phyloP scores from a whole-genome alignment of 1,140 invertebrate species.

The Sarcophaga peregrina region DNA sequence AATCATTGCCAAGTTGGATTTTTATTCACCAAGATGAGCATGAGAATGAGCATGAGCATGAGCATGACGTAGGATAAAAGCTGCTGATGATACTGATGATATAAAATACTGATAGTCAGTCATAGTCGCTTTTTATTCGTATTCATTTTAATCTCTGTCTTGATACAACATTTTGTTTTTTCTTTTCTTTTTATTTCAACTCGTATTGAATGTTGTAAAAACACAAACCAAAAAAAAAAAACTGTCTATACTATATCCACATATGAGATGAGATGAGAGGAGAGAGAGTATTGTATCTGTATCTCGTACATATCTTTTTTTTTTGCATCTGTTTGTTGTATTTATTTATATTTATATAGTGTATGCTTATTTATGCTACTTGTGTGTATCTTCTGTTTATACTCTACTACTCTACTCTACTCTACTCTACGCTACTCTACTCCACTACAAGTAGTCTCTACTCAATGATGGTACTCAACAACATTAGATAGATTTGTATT shows the following conservation, averaged over 20 bases:
- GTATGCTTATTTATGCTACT: conserved; percentile 18
- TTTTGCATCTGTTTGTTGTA: neutral
- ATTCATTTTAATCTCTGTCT: conserved; percentile 26
- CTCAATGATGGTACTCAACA: conserved; percentile 7
- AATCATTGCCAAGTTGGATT: neutral
- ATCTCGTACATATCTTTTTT: conserved; percentile 16
- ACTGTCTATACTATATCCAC: no score
- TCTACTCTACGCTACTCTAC: neutral
- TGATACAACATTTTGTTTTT: neutral
- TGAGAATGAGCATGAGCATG: neutral
- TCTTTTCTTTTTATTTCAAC: neutral
- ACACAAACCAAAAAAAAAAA: no score
- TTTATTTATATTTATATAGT: neutral
- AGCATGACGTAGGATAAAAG: neutral
- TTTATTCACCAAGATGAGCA: neutral
- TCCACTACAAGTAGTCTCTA: no score
- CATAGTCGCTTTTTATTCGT: conserved; percentile 1
- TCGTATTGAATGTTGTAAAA: neutral
- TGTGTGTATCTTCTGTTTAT: conserved; percentile 39
- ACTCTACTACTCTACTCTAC: conserved; percentile 13
- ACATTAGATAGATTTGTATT: conserved; percentile 31
- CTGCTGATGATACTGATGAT: conserved; percentile 16
- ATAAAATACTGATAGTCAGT: conserved; percentile 41
- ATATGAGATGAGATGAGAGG: neutral
- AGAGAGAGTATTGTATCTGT: neutral